Evolutionary conservation across 2,113 vertebrate genomes (phyloP).

Genomic region (Anseranas semipalmata): DNA sequence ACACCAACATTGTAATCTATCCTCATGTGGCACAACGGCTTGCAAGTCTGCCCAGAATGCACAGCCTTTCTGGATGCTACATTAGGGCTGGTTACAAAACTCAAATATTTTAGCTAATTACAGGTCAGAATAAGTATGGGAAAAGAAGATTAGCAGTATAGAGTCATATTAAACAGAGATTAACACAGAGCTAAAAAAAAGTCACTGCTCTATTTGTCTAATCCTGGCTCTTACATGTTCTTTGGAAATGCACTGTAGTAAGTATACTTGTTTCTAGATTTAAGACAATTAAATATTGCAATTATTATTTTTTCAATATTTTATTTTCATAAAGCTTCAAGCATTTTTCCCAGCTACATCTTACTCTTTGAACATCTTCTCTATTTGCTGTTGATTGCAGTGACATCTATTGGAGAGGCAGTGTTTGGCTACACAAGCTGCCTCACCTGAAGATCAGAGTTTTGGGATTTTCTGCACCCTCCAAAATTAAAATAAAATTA

Average conservation of each 20-base stretch:
- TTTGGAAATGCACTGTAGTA: background rate
- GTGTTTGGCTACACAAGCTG: constrained; percentile 13
- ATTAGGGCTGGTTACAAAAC: background rate
- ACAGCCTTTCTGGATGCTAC: background rate
- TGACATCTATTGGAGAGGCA: constrained; percentile 80
- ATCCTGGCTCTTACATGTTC: background rate
- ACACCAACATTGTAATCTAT: background rate
- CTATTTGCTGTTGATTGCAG: constrained; percentile 72
- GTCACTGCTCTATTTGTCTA: background rate
- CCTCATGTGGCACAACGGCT: background rate
- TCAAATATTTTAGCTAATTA: constrained; percentile 27
- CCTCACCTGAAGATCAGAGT: background rate
- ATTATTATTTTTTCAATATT: background rate
- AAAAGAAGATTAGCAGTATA: constrained; percentile 36
- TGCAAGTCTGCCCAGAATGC: background rate
- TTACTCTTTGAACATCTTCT: constrained; percentile 8
- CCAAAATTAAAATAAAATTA: background rate
- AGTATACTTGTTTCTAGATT: background rate
- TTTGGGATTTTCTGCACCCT: background rate
- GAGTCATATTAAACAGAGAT: constrained; percentile 48
- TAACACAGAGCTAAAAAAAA: constrained; percentile 40
- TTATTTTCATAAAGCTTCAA: background rate
- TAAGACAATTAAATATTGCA: background rate
- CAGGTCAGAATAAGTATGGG: constrained; percentile 18
- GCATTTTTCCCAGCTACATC: background rate